Evolutionary conservation across 1,140 invertebrate genomes (phyloP).

Genomic region (Brachionus sp.): DNA sequence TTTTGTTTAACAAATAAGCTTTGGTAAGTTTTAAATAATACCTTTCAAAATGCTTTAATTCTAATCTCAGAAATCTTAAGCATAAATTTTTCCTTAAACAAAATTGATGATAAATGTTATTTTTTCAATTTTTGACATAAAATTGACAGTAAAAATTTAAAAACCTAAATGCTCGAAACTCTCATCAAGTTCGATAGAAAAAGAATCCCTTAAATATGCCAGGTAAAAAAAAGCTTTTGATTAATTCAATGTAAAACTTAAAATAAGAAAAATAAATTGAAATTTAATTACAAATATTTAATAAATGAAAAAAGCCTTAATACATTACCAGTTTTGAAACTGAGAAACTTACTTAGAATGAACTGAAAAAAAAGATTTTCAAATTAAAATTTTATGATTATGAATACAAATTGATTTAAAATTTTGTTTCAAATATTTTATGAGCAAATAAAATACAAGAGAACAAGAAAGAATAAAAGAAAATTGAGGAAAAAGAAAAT

Average conservation of each 20-base stretch:
- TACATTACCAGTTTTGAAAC: slow-evolving; percentile 24
- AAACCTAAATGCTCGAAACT: background rate
- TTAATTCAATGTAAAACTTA: background rate
- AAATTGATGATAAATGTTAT: too few species aligned
- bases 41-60: background rate
- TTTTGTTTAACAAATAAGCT: background rate
- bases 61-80: background rate
- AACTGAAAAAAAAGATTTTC: background rate
- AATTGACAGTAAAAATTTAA: background rate
- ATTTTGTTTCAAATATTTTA: slow-evolving; percentile 39
- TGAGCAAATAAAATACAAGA: slow-evolving; percentile 24
- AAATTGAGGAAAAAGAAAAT: background rate
- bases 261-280: background rate
- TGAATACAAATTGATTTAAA: slow-evolving; percentile 41
- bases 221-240: background rate
- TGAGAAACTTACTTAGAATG: background rate
- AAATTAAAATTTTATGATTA: slow-evolving; percentile 25
- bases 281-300: slow-evolving; percentile 38
- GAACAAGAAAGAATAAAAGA: background rate
- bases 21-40: background rate
- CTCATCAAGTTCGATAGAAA: background rate
- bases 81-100: too few species aligned
- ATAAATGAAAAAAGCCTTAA: background rate
- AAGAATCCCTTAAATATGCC: background rate
- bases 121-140: background rate